Conservation (phyloP, 2,797 vertebrate species). For the Cercopithecus petaurista region DNA sequence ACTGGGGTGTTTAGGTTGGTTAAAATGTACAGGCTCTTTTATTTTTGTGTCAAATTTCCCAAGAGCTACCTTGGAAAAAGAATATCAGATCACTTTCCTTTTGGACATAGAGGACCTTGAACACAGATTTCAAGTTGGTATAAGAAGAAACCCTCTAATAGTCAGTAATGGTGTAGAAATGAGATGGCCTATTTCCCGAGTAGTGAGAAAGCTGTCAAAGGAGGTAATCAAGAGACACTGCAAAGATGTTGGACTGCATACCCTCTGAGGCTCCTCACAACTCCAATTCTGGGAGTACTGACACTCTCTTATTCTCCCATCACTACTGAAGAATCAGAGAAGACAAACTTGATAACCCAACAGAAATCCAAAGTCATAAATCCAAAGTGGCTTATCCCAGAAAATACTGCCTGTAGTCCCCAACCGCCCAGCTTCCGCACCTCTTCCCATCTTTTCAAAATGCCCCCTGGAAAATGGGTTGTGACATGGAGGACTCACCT, state of each 20-base stretch:
- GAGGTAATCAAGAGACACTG: neutral
- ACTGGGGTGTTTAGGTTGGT: neutral
- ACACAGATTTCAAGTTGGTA: neutral
- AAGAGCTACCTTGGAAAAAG: neutral
- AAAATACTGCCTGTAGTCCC: neutral
- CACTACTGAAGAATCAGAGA: neutral
- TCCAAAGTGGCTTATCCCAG: neutral
- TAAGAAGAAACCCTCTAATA: neutral
- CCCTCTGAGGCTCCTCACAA: neutral
- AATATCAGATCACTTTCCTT: neutral
- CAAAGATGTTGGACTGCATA: fast-evolving
- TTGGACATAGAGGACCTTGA: neutral
- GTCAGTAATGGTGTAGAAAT: neutral
- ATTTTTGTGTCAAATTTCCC: neutral
- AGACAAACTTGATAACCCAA: neutral
- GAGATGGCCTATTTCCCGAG: neutral
- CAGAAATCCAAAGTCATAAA: neutral
- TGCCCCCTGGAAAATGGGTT: fast-evolving
- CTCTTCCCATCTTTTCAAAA: neutral
- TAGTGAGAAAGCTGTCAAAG: neutral
- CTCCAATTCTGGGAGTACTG: neutral
- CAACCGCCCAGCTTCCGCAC: fast-evolving
- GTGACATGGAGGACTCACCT: conserved; percentile 86
- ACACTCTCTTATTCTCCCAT: neutral
- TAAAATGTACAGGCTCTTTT: neutral